Evolutionary conservation across 2,113 vertebrate genomes (phyloP).

Genomic region (Mustela nigripes): DNA sequence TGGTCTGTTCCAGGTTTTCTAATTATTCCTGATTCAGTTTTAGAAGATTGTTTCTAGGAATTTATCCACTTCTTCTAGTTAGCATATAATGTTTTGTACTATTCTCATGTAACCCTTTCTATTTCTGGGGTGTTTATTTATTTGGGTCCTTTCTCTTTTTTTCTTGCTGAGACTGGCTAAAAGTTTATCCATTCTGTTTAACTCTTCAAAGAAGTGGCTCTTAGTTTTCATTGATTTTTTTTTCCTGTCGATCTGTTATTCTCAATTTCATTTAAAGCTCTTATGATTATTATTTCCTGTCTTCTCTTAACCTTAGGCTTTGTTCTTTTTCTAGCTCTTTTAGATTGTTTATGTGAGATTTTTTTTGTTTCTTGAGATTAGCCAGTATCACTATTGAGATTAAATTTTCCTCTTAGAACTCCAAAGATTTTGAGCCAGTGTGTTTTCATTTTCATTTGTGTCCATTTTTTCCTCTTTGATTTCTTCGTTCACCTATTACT

Average conservation of each 20-base stretch:
- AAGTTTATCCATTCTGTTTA: not conserved
- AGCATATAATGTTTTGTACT: not conserved
- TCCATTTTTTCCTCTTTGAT: not conserved
- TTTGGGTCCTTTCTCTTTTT: not conserved
- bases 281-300: not conserved
- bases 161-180: not conserved
- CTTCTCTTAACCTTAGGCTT: not conserved
- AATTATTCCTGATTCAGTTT: not conserved
- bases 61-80: not conserved
- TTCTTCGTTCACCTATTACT: not conserved
- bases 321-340: not conserved
- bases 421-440: not conserved
- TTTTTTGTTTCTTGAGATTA: not conserved
- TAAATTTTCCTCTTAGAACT: not conserved
- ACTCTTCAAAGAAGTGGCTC: not conserved
- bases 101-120: not conserved
- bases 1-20: not conserved
- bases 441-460: not conserved
- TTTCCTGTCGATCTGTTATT: not conserved
- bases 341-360: not conserved
- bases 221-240: not conserved
- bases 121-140: not conserved
- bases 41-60: not conserved
- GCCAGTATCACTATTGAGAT: not conserved
- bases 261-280: not conserved